phyloP scores from a whole-genome alignment of 2,888 invertebrate genomes.

The Odiellus spinosus region DNA sequence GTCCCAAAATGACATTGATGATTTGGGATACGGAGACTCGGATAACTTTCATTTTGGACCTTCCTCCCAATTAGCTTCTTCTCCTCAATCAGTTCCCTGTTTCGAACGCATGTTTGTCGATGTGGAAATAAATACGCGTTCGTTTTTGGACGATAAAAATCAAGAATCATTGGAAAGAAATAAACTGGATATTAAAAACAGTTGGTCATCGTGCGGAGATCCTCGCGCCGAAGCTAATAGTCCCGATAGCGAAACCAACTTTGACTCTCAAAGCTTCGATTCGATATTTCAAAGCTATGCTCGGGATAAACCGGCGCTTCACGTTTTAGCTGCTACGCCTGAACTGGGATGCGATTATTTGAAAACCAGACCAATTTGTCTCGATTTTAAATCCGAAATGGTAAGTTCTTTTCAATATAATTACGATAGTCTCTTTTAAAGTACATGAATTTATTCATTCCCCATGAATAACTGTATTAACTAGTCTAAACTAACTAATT shows the following conservation, averaged over 20 bases:
- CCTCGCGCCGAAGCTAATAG: background rate
- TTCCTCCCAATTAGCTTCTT: too few relatives aligned
- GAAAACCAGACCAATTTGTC: too few relatives aligned
- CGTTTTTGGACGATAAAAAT: too few relatives aligned
- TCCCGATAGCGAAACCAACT: slow-evolving; percentile 4
- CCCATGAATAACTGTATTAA: too few relatives aligned
- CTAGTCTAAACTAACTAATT: too few relatives aligned
- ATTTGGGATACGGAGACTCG: too few relatives aligned
- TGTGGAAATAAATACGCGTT: too few relatives aligned
- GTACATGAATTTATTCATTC: background rate
- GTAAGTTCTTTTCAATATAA: background rate
- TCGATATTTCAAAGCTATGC: slow-evolving; percentile 41
- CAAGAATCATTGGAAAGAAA: background rate
- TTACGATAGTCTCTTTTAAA: background rate
- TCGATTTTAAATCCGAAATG: background rate
- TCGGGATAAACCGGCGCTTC: slow-evolving; percentile 3
- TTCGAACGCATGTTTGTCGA: too few relatives aligned
- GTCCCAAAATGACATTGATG: too few relatives aligned
- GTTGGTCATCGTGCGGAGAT: slow-evolving; percentile 23
- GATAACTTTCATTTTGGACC: too few relatives aligned
- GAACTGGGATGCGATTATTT: slow-evolving; percentile 1
- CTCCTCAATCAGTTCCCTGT: too few relatives aligned
- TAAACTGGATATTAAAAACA: slow-evolving; percentile 3
- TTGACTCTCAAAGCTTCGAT: slow-evolving; percentile 37
- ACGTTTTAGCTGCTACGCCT: slow-evolving; percentile 14